A percentile compares a stretch with the other conserved stretches of the same genome.
phyloP scores from a whole-genome alignment of 2,888 invertebrate genomes.

The Clanis bilineata region DNA sequence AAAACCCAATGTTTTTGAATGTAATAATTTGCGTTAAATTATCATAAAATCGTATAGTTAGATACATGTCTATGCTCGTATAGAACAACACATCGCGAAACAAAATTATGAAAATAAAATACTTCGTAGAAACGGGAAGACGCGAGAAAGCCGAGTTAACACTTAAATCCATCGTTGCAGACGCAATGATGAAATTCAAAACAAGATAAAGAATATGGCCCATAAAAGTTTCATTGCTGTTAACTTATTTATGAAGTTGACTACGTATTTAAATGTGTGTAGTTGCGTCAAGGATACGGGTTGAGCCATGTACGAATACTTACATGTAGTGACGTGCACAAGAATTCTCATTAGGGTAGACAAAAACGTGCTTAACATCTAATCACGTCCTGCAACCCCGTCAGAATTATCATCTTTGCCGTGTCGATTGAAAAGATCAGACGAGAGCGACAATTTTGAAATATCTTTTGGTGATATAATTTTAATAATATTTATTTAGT shows the following conservation, averaged over 20 bases:
- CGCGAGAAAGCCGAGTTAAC: constrained; percentile 40
- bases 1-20: too few species aligned
- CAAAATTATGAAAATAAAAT: constrained; percentile 39
- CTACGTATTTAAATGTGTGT: constrained; percentile 70
- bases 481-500: too few species aligned
- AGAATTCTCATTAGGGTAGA: too few species aligned
- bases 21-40: not conserved
- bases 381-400: too few species aligned
- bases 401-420: too few species aligned
- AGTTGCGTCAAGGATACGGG: constrained; percentile 40
- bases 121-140: constrained; percentile 26
- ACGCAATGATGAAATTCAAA: constrained; percentile 76
- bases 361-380: too few species aligned
- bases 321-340: too few species aligned
- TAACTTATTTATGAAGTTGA: constrained; percentile 76
- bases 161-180: constrained; percentile 61
- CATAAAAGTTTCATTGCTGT: constrained; percentile 77
- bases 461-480: too few species aligned
- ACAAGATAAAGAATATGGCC: constrained; percentile 76
- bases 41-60: too few species aligned
- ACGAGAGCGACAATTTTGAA: too few species aligned
- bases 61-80: too few species aligned
- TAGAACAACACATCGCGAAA: constrained; percentile 30
- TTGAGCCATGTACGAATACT: constrained; percentile 6
- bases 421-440: too few species aligned